These are phyloP conservation scores for Rallus limicola DNA, from an alignment of 2,113 vertebrate genomes.

Conservation along the genomic window DNA sequence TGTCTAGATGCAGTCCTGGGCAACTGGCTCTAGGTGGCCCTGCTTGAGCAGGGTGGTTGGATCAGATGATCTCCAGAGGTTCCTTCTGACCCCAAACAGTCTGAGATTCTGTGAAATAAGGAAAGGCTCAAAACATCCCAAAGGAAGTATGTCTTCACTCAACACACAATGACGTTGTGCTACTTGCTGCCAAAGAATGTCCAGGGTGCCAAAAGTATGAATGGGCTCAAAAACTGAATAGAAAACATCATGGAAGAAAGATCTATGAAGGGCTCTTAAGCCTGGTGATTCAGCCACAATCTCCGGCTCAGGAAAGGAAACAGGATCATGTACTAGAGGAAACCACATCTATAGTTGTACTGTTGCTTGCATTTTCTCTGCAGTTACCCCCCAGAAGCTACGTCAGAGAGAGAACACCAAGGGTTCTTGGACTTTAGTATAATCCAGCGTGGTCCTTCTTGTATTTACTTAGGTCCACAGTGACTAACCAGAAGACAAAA, in stretches of 20 bases:
- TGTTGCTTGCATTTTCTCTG: neutral
- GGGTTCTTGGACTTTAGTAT: neutral
- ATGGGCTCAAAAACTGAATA: neutral
- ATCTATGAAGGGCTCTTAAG: neutral
- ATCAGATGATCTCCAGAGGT: neutral
- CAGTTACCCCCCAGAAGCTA: neutral
- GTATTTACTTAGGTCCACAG: neutral
- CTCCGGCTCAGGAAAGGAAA: neutral
- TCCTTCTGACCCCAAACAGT: neutral
- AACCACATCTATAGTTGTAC: neutral
- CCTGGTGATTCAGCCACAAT: neutral
- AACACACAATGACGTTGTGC: neutral
- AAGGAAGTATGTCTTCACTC: neutral
- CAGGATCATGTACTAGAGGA: accelerated
- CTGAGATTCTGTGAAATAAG: neutral
- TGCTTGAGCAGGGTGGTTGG: neutral
- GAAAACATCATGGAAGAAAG: neutral
- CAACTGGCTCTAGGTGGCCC: neutral
- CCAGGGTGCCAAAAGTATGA: neutral
- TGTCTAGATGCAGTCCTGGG: neutral
- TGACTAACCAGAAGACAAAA: neutral
- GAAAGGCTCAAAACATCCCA: neutral
- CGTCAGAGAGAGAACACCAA: neutral
- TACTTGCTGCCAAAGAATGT: neutral
- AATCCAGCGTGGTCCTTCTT: neutral